Conservation (phyloP, 2,888 invertebrate species). For the Cephus pulcher region DNA sequence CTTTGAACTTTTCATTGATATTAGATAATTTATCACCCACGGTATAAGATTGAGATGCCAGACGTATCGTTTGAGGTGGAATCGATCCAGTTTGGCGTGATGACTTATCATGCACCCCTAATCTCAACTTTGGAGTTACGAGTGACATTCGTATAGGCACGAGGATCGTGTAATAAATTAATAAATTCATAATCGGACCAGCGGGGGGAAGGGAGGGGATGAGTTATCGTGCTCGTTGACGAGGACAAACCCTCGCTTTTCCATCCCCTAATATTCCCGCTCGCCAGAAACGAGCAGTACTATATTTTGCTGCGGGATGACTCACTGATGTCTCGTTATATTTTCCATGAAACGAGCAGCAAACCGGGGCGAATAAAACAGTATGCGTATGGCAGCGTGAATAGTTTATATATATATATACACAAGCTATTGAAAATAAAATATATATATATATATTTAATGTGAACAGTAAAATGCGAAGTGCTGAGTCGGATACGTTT, state of each 20-base stretch:
- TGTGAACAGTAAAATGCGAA: not conserved
- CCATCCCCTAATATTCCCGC: not conserved
- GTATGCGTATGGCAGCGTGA: not conserved
- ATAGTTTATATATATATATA: not conserved
- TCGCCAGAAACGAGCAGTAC: not conserved
- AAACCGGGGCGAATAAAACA: not conserved
- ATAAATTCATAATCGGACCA: not conserved
- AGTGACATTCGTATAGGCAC: not conserved
- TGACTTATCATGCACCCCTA: not conserved
- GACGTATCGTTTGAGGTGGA: not conserved
- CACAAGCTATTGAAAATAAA: not conserved
- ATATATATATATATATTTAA: not conserved
- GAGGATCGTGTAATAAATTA: slow-evolving; percentile 3
- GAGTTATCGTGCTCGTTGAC: not conserved
- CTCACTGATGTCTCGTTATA: not conserved
- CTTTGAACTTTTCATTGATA: not conserved
- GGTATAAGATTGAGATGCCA: not conserved
- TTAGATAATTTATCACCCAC: not conserved
- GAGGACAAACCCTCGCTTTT: not conserved
- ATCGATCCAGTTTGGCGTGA: not conserved
- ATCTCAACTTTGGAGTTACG: not conserved
- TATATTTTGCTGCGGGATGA: not conserved
- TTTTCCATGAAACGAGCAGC: not conserved
- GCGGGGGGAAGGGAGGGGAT: not conserved
- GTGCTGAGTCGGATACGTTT: not conserved